Evolutionary conservation across 2,888 invertebrate species (phyloP).

Genomic region (Agonopterix alstromeriana): DNA sequence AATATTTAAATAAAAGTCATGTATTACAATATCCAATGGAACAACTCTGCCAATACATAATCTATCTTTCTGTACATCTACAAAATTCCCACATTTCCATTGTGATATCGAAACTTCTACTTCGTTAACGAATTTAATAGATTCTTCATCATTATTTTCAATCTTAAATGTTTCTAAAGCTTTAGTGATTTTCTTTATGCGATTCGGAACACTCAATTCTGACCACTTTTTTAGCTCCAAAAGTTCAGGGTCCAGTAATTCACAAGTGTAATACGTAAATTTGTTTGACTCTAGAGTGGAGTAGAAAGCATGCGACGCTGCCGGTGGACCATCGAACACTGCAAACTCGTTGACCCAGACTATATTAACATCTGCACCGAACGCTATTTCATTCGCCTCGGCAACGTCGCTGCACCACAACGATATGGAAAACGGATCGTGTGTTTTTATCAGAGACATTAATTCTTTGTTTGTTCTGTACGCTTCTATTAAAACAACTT

Average conservation of each 20-base stretch:
- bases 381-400: conserved; percentile 39
- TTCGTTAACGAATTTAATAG: background rate
- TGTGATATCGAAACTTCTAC: background rate
- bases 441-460: conserved; percentile 23
- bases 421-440: conserved; percentile 25
- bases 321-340: conserved; percentile 28
- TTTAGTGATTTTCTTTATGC: background rate
- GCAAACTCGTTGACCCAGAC: conserved; percentile 45
- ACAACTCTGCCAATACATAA: no score
- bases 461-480: conserved; percentile 48
- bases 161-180: background rate
- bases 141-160: background rate
- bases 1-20: no score
- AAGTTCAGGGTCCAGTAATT: background rate
- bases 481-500: conserved; percentile 25
- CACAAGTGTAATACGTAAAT: background rate
- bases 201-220: background rate
- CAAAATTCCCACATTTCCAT: no score
- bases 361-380: conserved; percentile 13
- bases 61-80: no score
- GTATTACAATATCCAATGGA: no score
- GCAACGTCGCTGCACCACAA: conserved; percentile 40
- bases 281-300: background rate
- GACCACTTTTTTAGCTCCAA: background rate
- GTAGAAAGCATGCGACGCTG: conserved; percentile 10